Evolutionary conservation across 2,888 invertebrate species (phyloP), one percentile per base, ranked within the genome.

Genomic region (Thera obeliscata): DNA sequence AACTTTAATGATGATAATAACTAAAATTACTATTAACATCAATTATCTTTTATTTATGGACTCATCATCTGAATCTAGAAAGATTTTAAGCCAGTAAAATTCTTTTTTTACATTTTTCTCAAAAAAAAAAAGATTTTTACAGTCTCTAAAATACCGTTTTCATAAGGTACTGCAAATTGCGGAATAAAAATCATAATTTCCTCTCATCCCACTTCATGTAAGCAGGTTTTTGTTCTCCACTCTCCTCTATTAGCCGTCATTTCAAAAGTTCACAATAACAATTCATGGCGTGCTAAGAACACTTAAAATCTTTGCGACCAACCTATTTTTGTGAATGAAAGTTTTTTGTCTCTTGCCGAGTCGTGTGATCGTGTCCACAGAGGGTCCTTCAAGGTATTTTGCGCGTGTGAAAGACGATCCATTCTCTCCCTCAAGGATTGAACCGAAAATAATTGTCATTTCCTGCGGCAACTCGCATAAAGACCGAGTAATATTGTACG

Each of bases 361-460:
- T 80, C 61, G 65, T 64, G 65, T 69, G 65, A 69, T 69, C 86
- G 80, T 83, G 82, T 80, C 80, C 78, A 92, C 90, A 93, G 93
- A 88, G 81, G 87, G 77, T 80, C 83, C 80, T 90, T 88, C 84
- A 87, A 90, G 88, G 88, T 90, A 91, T 91, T 93, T 89, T 87
- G 89, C 88, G 86, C 90, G 88, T 90, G 89, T 92, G 93, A 92
- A 93, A 92, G 89, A 89, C 82, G 87, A 87, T 72, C 86, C 86
- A 88, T 90, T 91, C 89, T 87, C 84, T 85, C 64, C 67, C 85
- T 84, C 85, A 86, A 85, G 87, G 88, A 87, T 84, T 87, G 87
- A 81, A 86, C 87, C 89, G 89, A 87, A 90, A 90, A 92, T 94
- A 94, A 94, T 94, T 91, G 92, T 94, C 92, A 93, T 93, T 93